Percentiles rank a stretch among this genome's conserved stretches.
Conservation (phyloP, 2,797 vertebrate species). For the Schizothorax lantsangensis region DNA sequence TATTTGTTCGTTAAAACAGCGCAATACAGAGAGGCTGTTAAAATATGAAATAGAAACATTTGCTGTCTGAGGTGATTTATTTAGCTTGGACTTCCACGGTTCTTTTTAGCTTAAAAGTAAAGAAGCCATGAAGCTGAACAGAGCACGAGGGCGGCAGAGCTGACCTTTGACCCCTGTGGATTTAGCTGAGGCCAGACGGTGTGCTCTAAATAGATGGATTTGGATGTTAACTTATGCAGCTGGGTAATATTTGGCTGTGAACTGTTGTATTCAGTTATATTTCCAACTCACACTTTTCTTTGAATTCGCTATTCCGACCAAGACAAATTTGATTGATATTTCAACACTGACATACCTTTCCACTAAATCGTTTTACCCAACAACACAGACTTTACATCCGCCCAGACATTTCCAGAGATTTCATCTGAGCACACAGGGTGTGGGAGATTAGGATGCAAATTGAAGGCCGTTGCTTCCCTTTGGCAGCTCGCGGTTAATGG, state of each 20-base stretch:
- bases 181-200: not conserved
- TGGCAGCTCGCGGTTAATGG: constrained; percentile 52
- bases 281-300: not conserved
- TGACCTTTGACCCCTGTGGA: constrained; percentile 13
- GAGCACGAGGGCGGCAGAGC: not conserved
- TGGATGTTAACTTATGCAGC: not conserved
- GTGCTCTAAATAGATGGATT: constrained; percentile 7
- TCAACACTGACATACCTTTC: constrained; percentile 11
- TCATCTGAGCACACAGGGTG: constrained; percentile 16
- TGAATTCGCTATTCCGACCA: not conserved
- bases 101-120: not conserved
- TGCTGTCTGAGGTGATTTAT: not conserved
- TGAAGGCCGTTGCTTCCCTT: constrained; percentile 42
- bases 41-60: constrained; percentile 23
- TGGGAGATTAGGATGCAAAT: constrained; percentile 55
- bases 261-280: not conserved
- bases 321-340: not conserved
- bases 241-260: not conserved
- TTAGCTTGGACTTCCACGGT: not conserved
- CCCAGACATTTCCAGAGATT: constrained; percentile 16
- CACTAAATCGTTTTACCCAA: constrained; percentile 7
- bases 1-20: constrained; percentile 34
- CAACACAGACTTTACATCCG: not conserved
- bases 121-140: not conserved
- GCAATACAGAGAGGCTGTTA: constrained; percentile 15